These are phyloP conservation scores for Drosophila ustulata DNA, from an alignment of 2,888 invertebrate genomes.

Conservation along the genomic window DNA sequence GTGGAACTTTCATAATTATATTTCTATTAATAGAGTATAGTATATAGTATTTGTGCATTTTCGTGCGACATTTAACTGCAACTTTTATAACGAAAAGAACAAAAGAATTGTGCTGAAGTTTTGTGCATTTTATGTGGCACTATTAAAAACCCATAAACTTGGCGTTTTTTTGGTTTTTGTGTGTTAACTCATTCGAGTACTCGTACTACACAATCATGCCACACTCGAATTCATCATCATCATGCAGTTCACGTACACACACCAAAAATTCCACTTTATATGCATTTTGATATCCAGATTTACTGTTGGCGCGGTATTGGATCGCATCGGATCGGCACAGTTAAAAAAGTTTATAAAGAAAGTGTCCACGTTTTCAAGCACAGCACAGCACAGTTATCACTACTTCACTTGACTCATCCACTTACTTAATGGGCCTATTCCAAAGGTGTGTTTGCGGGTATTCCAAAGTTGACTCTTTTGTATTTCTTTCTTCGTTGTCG, in stretches of 20 bases:
- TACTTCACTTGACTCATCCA: conserved; percentile 38
- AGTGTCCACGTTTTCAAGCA: conserved; percentile 45
- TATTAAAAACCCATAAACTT: conserved; percentile 60
- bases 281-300: conserved; percentile 51
- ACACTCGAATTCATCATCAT: conserved; percentile 19
- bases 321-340: conserved; percentile 13
- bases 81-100: conserved; percentile 8
- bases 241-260: conserved; percentile 61
- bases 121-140: conserved; percentile 50
- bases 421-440: conserved; percentile 43
- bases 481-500: conserved; percentile 18
- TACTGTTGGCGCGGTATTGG: conserved; percentile 43
- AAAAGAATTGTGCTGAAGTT: conserved; percentile 23
- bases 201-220: conserved; percentile 9
- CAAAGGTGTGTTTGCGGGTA: conserved; percentile 23
- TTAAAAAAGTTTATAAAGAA: conserved; percentile 47
- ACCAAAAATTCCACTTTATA: conserved; percentile 53
- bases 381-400: conserved; percentile 16
- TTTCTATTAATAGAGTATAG: background rate
- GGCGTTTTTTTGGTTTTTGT: conserved; percentile 4
- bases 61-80: conserved; percentile 3
- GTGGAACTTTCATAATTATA: conserved; percentile 35
- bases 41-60: background rate
- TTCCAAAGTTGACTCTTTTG: conserved; percentile 24
- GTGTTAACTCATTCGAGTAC: conserved; percentile 5